A percentile compares a stretch with the other conserved stretches of the same genome.
Evolutionary conservation across 2,888 invertebrate species (phyloP).

Genomic region (Rhogogaster chlorosoma): DNA sequence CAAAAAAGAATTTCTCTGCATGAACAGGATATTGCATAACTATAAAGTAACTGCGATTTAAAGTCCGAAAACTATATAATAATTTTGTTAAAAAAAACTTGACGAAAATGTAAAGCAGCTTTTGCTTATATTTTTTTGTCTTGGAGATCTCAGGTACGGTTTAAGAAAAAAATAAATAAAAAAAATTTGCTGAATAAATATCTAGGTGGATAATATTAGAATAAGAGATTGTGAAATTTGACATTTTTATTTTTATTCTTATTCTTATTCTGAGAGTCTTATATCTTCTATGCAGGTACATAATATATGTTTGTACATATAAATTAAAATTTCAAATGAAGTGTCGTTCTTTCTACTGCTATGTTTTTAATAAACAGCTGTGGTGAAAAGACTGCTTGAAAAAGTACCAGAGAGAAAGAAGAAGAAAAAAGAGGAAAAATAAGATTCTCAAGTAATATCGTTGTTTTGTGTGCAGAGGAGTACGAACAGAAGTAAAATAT

Average conservation of each 20-base stretch:
- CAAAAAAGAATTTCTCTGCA: not conserved
- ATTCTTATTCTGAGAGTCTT: no score
- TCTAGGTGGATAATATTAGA: no score
- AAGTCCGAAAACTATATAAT: no score
- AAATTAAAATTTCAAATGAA: not conserved
- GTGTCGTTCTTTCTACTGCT: not conserved
- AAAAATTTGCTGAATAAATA: not conserved
- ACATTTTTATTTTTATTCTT: no score
- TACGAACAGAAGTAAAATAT: not conserved
- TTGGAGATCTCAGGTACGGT: conserved; percentile 41
- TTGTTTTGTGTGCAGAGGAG: not conserved
- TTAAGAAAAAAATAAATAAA: not conserved
- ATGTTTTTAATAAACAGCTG: not conserved
- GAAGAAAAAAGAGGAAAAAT: not conserved
- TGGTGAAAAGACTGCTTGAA: not conserved
- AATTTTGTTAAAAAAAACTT: no score
- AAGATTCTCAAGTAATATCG: not conserved
- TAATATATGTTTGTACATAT: not conserved
- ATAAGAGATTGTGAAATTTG: no score
- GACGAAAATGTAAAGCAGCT: no score
- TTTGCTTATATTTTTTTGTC: no score
- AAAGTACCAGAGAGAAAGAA: not conserved
- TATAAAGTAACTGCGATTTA: no score
- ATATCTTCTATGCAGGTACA: no score
- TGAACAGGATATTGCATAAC: not conserved